Conservation (phyloP, 2,888 invertebrate genomes). For the Drosophila neutralis region DNA sequence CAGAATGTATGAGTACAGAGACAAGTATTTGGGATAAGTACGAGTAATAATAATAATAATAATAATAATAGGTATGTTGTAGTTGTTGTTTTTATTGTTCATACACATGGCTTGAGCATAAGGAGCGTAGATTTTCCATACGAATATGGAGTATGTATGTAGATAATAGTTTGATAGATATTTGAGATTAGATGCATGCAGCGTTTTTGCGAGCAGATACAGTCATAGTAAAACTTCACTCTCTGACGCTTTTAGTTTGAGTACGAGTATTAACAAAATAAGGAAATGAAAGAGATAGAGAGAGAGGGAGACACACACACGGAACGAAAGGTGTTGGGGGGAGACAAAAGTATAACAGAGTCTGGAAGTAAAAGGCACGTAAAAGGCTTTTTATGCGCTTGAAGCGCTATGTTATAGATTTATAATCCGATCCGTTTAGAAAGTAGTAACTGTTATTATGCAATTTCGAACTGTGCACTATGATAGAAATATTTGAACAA, state of each 20-base stretch:
- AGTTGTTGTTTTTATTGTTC: constrained; percentile 32
- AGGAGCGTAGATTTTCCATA: constrained; percentile 62
- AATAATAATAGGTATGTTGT: constrained; percentile 15
- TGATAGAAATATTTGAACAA: constrained; percentile 81
- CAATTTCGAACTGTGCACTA: constrained; percentile 57
- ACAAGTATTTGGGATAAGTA: constrained; percentile 56
- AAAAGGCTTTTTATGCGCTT: constrained; percentile 57
- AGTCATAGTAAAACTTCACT: constrained; percentile 32
- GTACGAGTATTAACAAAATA: constrained; percentile 5
- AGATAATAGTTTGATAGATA: constrained; percentile 40
- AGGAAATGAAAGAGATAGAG: constrained; percentile 14
- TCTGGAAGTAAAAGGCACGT: constrained; percentile 68
- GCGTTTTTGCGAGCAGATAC: constrained; percentile 51
- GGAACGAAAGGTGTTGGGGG: constrained; percentile 17
- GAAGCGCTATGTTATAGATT: constrained; percentile 23
- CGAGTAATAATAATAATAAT: constrained; percentile 40
- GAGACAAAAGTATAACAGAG: constrained; percentile 30
- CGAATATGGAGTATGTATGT: constrained; percentile 38
- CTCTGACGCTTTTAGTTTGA: constrained; percentile 25
- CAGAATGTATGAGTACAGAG: constrained; percentile 62
- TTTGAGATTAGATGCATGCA: constrained; percentile 55
- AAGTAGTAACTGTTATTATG: constrained; percentile 14
- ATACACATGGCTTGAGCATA: constrained; percentile 67
- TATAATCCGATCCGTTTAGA: constrained; percentile 16
- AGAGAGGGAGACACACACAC: constrained; percentile 48